Conservation (phyloP, 2,797 vertebrate genomes). For the Ammospiza maritima region DNA sequence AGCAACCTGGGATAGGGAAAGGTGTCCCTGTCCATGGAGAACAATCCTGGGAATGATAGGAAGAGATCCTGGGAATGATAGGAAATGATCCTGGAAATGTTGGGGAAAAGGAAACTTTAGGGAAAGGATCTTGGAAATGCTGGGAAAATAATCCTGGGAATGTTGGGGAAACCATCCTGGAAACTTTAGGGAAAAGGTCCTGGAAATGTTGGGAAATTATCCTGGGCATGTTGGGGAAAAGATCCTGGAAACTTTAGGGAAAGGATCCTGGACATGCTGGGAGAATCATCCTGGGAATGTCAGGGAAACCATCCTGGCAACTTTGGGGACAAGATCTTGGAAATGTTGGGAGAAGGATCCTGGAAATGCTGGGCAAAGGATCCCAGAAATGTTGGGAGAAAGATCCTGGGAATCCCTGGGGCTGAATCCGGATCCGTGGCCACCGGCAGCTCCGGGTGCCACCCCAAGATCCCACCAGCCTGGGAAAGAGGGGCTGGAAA, state of each 20-base stretch:
- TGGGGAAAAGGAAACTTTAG: not conserved
- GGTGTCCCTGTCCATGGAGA: not conserved
- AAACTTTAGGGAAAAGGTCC: not conserved
- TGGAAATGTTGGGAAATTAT: not conserved
- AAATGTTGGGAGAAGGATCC: not conserved
- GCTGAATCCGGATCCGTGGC: not conserved
- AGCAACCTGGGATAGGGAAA: not conserved
- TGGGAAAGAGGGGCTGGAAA: not conserved
- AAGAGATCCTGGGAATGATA: not conserved
- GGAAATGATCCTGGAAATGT: not conserved
- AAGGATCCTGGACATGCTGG: rapidly evolving
- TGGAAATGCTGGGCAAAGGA: not conserved
- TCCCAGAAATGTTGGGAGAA: not conserved
- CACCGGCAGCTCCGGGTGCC: not conserved
- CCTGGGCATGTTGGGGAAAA: not conserved
- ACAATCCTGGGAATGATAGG: not conserved
- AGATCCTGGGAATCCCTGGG: not conserved
- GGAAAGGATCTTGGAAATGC: not conserved
- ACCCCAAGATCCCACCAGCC: not conserved
- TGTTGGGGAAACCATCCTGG: not conserved
- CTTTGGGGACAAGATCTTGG: too few relatives aligned
- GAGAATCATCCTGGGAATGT: not conserved
- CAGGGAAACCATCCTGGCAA: too few relatives aligned
- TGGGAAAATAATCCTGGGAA: not conserved
- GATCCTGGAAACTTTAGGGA: not conserved